Base-by-base conservation (phyloP, 2,113 vertebrate genomes). In the Grus americana region DNA sequence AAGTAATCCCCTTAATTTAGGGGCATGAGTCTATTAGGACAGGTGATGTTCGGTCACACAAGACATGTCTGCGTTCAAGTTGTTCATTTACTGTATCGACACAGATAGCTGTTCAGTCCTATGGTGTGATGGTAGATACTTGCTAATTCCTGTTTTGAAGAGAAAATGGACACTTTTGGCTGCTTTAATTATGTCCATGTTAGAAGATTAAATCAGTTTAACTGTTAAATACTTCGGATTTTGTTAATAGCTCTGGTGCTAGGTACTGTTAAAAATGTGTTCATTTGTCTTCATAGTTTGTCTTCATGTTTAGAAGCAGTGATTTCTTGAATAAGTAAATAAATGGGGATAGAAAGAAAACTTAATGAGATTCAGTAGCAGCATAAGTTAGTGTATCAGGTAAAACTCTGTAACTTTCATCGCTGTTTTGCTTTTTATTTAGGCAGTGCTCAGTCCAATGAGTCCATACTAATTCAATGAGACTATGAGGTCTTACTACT, bases 281-380 rank as follows among this genome's bases (percentile, higher is more conserved):
- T 73, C 38, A 34, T 74, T 66, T 47, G 15, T 62, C 63, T 78
- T 80, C 38, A 49, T 79, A 23, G 59, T 88, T 94, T 92, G 59
- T 94, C 73, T 96, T 92, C 74, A 22, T 71, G 52, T 88, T 79
- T 95, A 92, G 68, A 94, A 97, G 50, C 59, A 80, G 47, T 46
- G 29, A 29, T 61, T 87, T 26, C 40, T 90, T 82, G 58, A 90
- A 86, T 79, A 88, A 97, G 29, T 70, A 62, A 96, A 95, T 90
- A 78, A 34, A 65, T 19, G 15, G 46, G 40, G 27, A 46, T 80
- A 95, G 83, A 62, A 83, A 72, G 86, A 92, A 93, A 96, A 74
- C 85, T 59, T 68, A 76, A 59, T 26, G 58, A 42, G 36, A 19
- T 52, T 59, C 29, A 67, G 36, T 52, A 73, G 22, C 40, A 30